Percentiles rank a stretch among this genome's conserved stretches.
phyloP scores from a whole-genome alignment of 2,113 vertebrate species.

The Leucosticte australis region DNA sequence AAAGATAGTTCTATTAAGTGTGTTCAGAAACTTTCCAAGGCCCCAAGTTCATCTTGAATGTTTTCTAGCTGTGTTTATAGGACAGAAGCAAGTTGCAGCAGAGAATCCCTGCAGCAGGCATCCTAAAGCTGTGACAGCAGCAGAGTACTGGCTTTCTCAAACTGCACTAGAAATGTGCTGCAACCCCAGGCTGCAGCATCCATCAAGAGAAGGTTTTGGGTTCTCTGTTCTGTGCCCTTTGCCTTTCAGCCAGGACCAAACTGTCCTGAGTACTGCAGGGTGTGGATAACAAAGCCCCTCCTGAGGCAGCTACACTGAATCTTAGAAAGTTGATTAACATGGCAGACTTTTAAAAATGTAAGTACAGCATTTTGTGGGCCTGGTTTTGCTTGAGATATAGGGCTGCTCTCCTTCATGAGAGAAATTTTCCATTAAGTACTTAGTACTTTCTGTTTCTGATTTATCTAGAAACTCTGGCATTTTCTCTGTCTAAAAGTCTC shows the following conservation, averaged over 20 bases:
- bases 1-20: neutral
- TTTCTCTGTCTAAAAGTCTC: constrained; percentile 6
- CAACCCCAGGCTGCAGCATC: neutral
- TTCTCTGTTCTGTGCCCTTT: neutral
- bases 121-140: neutral
- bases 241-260: neutral
- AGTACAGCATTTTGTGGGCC: neutral
- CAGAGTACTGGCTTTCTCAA: neutral
- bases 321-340: neutral
- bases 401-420: neutral
- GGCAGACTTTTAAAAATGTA: neutral
- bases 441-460: constrained; percentile 11
- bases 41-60: neutral
- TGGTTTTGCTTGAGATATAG: neutral
- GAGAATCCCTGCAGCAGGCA: neutral
- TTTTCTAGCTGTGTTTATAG: neutral
- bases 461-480: neutral
- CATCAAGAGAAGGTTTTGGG: neutral
- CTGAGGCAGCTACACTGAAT: neutral
- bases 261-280: neutral
- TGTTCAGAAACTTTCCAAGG: neutral
- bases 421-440: neutral
- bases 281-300: neutral
- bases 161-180: neutral
- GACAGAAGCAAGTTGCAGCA: neutral